Base-by-base conservation (phyloP, 2,113 vertebrate genomes). In the Leptodactylus fuscus region DNA sequence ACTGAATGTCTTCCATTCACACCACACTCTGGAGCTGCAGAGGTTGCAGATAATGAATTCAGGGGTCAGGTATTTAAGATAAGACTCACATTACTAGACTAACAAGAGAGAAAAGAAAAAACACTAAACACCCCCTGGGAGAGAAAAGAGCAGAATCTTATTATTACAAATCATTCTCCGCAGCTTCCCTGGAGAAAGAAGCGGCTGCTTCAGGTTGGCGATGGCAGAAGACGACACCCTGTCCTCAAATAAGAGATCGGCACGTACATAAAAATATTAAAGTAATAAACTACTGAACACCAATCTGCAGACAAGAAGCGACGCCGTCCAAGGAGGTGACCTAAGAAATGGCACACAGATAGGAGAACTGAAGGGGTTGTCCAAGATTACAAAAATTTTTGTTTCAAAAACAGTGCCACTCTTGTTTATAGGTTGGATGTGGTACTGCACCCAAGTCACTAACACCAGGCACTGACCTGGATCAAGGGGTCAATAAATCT, bases 81-180 rank as follows among this genome's bases (percentile, higher is more conserved):
- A 71, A 85, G 67, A 55, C 75, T 80, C 62, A 12, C 48, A 79
- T 81, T 80, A 85, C 84, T 48, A 85, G 76, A 65, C 65, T 80
- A 71, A 44, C 84, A 67, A 71, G 34, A 81, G 49, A 34, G n/a
- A 16, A 60, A 18, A 44, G 58, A 53, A 81, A 81, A 81, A 69
- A 49, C 58, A 65, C 60, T n/a, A 49, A 41, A 65, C 51, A 81
- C 27, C 60, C 80, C 44, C 58, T 49, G 60, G 62, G 80, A 22
- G 34, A 70, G n/a, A 53, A 36, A 53, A 16, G 6, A 44, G 36
- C 55, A 60, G 48, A 80, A 62, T 70, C 22, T 53, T 34, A 71
- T 36, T 51, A 67, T 27, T 81, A 67, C 62, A 70, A 82, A 82
- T 51, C 3, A 48, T 67, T 58, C 69, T 24, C 48, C 38, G 13